phyloP scores from a whole-genome alignment of 2,113 vertebrate species.

The Mellivora capensis region DNA sequence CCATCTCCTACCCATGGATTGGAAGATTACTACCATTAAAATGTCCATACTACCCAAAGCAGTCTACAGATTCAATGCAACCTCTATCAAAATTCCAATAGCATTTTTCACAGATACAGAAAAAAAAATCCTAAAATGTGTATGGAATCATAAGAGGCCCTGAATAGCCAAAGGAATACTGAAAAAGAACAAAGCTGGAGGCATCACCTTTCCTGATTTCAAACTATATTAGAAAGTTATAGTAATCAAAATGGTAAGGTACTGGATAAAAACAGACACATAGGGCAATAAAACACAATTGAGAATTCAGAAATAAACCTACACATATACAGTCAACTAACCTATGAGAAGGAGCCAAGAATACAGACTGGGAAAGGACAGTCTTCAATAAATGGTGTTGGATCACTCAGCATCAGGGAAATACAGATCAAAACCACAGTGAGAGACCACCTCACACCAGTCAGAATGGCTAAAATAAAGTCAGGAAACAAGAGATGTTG shows the following conservation, averaged over 20 bases:
- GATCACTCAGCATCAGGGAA: too few species aligned
- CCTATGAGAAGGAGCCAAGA: background rate
- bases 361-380: background rate
- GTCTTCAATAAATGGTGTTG: too few species aligned
- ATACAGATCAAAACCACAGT: too few species aligned
- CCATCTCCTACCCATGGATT: background rate
- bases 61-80: background rate
- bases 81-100: background rate
- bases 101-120: background rate
- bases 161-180: background rate
- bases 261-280: background rate
- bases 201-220: background rate
- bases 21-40: background rate
- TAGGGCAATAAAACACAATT: background rate
- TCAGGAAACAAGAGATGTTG: too few species aligned
- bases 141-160: background rate
- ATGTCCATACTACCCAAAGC: background rate
- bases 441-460: too few species aligned
- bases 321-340: background rate
- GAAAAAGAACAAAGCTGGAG: background rate
- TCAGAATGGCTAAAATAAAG: too few species aligned
- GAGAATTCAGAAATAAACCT: background rate
- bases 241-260: background rate
- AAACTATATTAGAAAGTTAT: background rate
- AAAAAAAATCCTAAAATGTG: background rate